phyloP scores from a whole-genome alignment of 2,888 invertebrate genomes.

The Torymus texanus region DNA sequence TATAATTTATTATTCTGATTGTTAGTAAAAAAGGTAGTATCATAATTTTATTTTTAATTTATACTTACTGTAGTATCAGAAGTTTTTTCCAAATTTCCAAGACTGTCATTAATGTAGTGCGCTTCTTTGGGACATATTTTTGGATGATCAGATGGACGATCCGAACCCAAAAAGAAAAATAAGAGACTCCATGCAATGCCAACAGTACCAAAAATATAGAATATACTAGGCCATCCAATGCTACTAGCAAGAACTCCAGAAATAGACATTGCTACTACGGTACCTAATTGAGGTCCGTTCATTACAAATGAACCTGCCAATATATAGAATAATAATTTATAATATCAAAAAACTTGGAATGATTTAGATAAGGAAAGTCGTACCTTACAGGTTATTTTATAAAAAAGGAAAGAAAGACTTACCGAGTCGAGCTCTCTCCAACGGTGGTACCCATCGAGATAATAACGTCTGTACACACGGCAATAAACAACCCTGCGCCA shows the following conservation, averaged over 20 bases:
- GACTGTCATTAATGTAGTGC: slow-evolving; percentile 81
- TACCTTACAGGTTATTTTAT: too few species aligned
- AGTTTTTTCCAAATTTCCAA: slow-evolving; percentile 77
- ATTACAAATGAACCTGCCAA: slow-evolving; percentile 64
- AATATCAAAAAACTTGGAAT: background rate
- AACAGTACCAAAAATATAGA: slow-evolving; percentile 79
- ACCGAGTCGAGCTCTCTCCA: slow-evolving; percentile 77
- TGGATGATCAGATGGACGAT: slow-evolving; percentile 78
- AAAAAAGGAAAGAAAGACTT: background rate
- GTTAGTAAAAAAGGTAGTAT: too few species aligned
- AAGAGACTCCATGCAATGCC: slow-evolving; percentile 77
- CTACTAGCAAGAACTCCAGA: slow-evolving; percentile 80
- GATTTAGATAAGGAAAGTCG: too few species aligned
- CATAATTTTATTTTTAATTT: background rate
- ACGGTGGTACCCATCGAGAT: slow-evolving; percentile 83
- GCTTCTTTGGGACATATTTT: slow-evolving; percentile 80
- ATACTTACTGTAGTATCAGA: slow-evolving; percentile 70
- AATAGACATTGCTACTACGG: slow-evolving; percentile 80
- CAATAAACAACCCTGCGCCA: slow-evolving; percentile 84
- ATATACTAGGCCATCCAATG: slow-evolving; percentile 82
- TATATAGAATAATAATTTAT: background rate
- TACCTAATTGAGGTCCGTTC: slow-evolving; percentile 81
- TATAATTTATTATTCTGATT: too few species aligned
- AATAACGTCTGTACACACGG: slow-evolving; percentile 84
- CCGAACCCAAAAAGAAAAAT: slow-evolving; percentile 79